Evolutionary conservation across 2,797 vertebrate species (phyloP).

Genomic region (Remorina albescens): DNA sequence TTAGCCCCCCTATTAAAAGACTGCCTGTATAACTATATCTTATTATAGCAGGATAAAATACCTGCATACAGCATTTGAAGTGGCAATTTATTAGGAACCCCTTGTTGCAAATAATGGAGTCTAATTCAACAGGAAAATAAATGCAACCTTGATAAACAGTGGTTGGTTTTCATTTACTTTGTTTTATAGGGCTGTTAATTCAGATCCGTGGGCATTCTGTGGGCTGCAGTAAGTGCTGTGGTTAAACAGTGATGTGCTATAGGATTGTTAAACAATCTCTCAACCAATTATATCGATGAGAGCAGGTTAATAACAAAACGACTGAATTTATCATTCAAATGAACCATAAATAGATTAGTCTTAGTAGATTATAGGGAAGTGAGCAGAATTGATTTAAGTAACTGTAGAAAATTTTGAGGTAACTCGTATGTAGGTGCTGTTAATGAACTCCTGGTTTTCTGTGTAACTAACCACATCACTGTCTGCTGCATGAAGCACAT

Average conservation of each 20-base stretch:
- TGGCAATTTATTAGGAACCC: not conserved
- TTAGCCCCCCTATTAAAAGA: not conserved
- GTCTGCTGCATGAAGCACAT: slow-evolving; percentile 7
- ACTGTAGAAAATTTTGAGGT: not conserved
- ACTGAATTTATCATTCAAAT: not conserved
- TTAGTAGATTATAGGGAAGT: not conserved
- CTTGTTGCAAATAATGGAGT: not conserved
- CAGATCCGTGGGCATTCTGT: not conserved
- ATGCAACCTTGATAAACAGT: not conserved
- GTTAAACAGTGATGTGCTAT: not conserved
- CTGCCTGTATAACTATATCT: not conserved
- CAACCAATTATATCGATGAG: not conserved
- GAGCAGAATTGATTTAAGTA: not conserved
- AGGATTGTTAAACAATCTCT: not conserved
- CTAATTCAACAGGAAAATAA: not conserved
- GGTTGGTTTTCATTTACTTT: not conserved
- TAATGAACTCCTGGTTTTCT: not conserved
- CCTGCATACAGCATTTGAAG: not conserved
- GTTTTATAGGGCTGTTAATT: not conserved
- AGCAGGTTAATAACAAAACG: not conserved
- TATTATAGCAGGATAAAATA: not conserved
- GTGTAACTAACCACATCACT: not conserved
- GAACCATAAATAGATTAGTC: not conserved
- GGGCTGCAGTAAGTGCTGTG: not conserved
- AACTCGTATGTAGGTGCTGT: too few species aligned